Percentiles rank a stretch among this genome's conserved stretches.
Conservation (phyloP, 2,888 invertebrate species). For the Drosophila atripex region DNA sequence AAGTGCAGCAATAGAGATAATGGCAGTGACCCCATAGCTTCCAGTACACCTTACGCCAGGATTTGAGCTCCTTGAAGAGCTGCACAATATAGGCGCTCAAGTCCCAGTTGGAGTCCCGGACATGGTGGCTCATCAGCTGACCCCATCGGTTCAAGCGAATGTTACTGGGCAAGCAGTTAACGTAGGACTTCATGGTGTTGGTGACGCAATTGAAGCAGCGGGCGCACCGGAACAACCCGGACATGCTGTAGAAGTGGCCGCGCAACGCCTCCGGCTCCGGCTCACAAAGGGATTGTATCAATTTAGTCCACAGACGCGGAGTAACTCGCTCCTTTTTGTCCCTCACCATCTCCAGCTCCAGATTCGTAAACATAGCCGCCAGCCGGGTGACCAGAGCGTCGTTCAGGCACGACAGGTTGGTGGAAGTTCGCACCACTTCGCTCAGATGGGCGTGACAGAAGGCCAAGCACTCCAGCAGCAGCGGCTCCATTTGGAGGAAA, state of each 20-base stretch:
- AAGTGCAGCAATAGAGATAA: conserved; percentile 91
- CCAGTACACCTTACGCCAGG: conserved; percentile 97
- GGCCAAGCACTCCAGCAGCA: conserved; percentile 92
- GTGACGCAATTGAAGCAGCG: conserved; percentile 90
- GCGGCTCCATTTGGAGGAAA: conserved; percentile 95
- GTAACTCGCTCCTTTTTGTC: conserved; percentile 96
- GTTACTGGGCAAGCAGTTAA: conserved; percentile 89
- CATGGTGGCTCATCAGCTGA: conserved; percentile 88
- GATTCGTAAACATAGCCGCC: conserved; percentile 94
- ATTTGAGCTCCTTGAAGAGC: conserved; percentile 90
- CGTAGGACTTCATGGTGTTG: conserved; percentile 88
- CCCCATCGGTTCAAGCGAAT: conserved; percentile 91
- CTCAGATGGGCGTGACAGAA: conserved; percentile 95
- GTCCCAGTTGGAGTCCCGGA: conserved; percentile 91
- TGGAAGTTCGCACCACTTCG: conserved; percentile 93
- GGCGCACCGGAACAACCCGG: conserved; percentile 89
- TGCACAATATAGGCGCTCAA: conserved; percentile 91
- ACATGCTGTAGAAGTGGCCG: conserved; percentile 92
- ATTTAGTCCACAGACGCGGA: conserved; percentile 92
- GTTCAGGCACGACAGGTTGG: conserved; percentile 94
- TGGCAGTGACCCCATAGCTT: conserved; percentile 96
- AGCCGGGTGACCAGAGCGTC: conserved; percentile 90
- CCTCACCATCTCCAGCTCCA: conserved; percentile 92
- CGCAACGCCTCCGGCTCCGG: conserved; percentile 90
- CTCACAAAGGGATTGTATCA: conserved; percentile 91